Base-by-base conservation (phyloP, 1,140 invertebrate species). In the Drosophila kepulauana region DNA sequence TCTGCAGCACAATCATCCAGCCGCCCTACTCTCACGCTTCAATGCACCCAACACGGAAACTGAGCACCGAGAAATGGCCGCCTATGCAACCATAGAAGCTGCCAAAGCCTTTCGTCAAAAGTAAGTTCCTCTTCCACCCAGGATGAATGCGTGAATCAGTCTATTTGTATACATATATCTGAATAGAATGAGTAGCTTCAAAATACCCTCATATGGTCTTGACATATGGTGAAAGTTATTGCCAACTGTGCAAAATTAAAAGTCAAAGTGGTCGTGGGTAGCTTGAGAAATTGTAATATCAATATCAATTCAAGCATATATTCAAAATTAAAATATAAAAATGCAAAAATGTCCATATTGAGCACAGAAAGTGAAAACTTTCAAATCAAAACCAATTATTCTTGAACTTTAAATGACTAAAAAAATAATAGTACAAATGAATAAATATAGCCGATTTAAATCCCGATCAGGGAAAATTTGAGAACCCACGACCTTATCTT, bases 101-200 rank as follows among this genome's bases (percentile, higher is more conserved):
- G 78, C 92, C 58, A 93, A 93, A 79, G 91, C 88, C 25, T 91
- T 93, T 64, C 80, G 82, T 16, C 86, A 92, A 77, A 92, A 91
- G 92, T 93, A 91, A 92, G 91, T 88, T 48, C 13, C 11, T 16
- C 10, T n/a, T 6, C 10, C 10, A 13, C 30, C 35, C 35, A 38
- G 2, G 35, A 8, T 38, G 8, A 10, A 10, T 8, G 33, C 5
- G 33, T 8, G 7, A 33, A 33, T 38, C 8, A 38, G 2, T 38
- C 35, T 38, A 33, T 33, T 10, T 38, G 2, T 38, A 38, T 38
- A 38, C 3, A 38, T 33, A 38, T 10, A 38, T 33, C 35, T 38
- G 8, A 10, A 38, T 38, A 11, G 2, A 38, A 10, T 38, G 10
- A 38, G 35, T 10, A 54, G 6, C 62, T 65, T 48, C 62, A 78